Base-by-base conservation (phyloP, 1,140 invertebrate genomes). In the Calosoma granatense region DNA sequence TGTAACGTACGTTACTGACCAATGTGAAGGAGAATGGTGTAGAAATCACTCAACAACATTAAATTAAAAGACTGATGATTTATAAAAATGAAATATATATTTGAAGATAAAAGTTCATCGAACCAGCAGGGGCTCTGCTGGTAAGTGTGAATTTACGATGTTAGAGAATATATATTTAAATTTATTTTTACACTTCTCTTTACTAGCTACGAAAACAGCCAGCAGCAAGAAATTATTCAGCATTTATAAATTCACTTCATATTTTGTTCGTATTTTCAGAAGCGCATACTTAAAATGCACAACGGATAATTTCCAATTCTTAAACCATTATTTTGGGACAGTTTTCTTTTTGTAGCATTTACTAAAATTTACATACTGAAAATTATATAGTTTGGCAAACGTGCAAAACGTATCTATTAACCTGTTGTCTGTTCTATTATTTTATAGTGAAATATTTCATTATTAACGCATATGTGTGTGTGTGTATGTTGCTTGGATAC, bases 281-380 rank as follows among this genome's bases (percentile, higher is more conserved):
- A 47, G 41, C 41, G 41, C 41, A 17, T 47, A 11, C 41, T 47
- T 11, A 47, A 47, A 6, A 47, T 47, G 41, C 15, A 3, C 6
- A 47, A 47, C 41, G 15, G 41, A 47, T 47, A 47, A 47, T 47
- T 47, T 47, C 15, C 41, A 17, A 47, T 47, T 47, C 41, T 17
- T 47, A 17, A 47, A 47, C 41, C 41, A 47, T 47, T 47, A 47
- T 47, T 47, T 36, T 47, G 17, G 17, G 41, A 4, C 6, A 4
- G 41, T 47, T 47, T 9, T 47, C 41, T 47, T 47, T 47, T 47
- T 47, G 41, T 47, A 17, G 41, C 15, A 47, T 47, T 47, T 47
- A 47, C 41, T 12, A 47, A 36, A 47, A 47, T 47, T 47, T 47
- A 47, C 41, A 47, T 47, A 47, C 17, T 17, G 41, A 11, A 47